Base-by-base conservation (phyloP, 2,797 vertebrate species). In the Pangasius djambal region DNA sequence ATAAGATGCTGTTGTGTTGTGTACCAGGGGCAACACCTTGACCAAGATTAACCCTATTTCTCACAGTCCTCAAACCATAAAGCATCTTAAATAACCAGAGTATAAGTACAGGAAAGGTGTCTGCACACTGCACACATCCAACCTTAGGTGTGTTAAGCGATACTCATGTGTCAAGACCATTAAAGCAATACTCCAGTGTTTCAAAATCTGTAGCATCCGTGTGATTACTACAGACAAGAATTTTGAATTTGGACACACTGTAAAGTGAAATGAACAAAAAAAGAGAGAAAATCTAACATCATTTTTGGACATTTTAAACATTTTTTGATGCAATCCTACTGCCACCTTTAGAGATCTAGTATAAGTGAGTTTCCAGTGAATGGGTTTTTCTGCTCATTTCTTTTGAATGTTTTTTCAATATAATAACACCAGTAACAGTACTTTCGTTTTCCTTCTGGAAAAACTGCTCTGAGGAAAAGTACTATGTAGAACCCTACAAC, bases 141-240 rank as follows among this genome's bases (percentile, higher is more conserved):
- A 25, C 52, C 9, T 59, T 22, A 40, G 2, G 37, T 44, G 57
- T 63, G 8, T 59, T 81, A 34, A 9, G 4, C 8, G 20, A 25
- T 25, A 31, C 16, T 31, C 44, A 77, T 78, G 48, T 79, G 50
- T 31, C n/a, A 52, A 55, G 28, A 79, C 28, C 1, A 52, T n/a
- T 78, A 81, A 57, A 57, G n/a, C 25, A 78, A 50, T 78, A n/a
- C 48, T 20, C 18, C 34, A 81, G 81, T 63, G 37, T 83, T 83
- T 44, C 25, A 63, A 16, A 83, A 44, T 61, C 22, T 63, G 22
- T 13, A 6, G 22, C 40, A 61, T 61, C 20, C 13, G 0, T 83
- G 34, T n/a, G 81, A 63, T 83, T 16, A 83, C 59, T 48, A 65
- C 40, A n/a, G 57, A 83, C 34, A 12, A 25, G 78, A 28, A 8